Evolutionary conservation across 2,888 invertebrate species (phyloP), one percentile per base, ranked within the genome.

Genomic region (Tromatobia lineatoria): DNA sequence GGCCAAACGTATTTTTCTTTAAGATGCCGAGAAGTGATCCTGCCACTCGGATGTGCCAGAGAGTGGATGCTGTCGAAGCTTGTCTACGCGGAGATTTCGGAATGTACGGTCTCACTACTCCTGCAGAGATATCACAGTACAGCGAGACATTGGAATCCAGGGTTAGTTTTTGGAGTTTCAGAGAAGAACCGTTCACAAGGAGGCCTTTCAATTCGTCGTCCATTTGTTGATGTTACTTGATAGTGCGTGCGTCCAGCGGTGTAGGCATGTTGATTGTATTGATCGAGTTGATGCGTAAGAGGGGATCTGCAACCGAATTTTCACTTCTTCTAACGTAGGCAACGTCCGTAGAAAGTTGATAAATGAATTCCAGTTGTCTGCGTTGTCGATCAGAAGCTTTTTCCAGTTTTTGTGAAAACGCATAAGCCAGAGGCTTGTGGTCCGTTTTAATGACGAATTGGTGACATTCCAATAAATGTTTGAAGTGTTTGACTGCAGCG

Each of bases 1-100:
- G 89, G 89, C 87, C 88, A 90, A 18, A 89, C 83, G 57, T 82
- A 88, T 47, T 84, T 80, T 69, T 85, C 78, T 8, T 34, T 57
- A 0, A 89, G 61, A 0, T 87, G 64, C 13, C 83, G 83, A 0
- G 47, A 29, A 0, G 88, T 88, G 2, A 82, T 78, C 42, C 84
- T 71, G 10, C 75, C 74, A 57, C 88, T 88, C 0, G 88, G 88
- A 59, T 88, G 86, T 0, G 86, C 83, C 15, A 87, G 73, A 8
- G 74, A 45, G 67, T 89, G 88, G 0, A 89, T 25, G 2, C 15
- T 61, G 18, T 85, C 54, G 52, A 90, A 88, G 84, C 81, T 20
- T 25, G 76, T 59, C 59, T 74, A 25, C 88, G 83, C 1, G 88
- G 83, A 18, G 57, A 8, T 18, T 34, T 29, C n/a, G 89, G 86